Percentiles rank a stretch among this genome's conserved stretches.
Evolutionary conservation across 2,888 invertebrate species (phyloP).

Genomic region (Drosophila formosana): DNA sequence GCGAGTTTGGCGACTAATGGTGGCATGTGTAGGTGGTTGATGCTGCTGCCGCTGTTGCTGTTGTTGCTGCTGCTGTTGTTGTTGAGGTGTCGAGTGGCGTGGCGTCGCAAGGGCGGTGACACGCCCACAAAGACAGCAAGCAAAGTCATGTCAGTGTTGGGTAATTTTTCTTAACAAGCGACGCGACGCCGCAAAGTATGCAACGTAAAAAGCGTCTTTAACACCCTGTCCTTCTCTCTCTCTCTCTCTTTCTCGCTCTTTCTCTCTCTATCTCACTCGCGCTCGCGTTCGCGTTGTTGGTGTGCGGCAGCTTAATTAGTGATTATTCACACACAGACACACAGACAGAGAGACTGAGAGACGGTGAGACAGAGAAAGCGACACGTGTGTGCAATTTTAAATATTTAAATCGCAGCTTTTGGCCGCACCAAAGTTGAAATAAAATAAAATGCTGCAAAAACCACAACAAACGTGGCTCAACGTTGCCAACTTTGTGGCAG

Average conservation of each 20-base stretch:
- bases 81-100: conserved; percentile 6
- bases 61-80: background rate
- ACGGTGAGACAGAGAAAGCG: background rate
- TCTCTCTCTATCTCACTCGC: conserved; percentile 1
- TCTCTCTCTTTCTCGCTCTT: background rate
- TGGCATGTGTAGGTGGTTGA: conserved; percentile 3
- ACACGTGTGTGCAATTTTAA: conserved; percentile 33
- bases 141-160: conserved; percentile 65
- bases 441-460: conserved; percentile 29
- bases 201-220: conserved; percentile 26
- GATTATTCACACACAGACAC: conserved; percentile 35
- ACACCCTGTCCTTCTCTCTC: conserved; percentile 26
- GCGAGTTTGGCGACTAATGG: background rate
- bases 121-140: conserved; percentile 24
- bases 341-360: conserved; percentile 5
- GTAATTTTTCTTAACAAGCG: conserved; percentile 50
- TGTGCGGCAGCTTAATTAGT: conserved; percentile 60
- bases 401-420: conserved; percentile 36
- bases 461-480: conserved; percentile 39
- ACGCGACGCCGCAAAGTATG: conserved; percentile 49
- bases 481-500: conserved; percentile 43
- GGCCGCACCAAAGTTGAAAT: conserved; percentile 13
- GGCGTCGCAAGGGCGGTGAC: conserved; percentile 19
- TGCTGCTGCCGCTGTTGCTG: background rate
- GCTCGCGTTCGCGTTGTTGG: background rate